Percentiles rank a stretch among this genome's conserved stretches.
Conservation (phyloP, 2,113 vertebrate species). For the Calyptomena viridis region DNA sequence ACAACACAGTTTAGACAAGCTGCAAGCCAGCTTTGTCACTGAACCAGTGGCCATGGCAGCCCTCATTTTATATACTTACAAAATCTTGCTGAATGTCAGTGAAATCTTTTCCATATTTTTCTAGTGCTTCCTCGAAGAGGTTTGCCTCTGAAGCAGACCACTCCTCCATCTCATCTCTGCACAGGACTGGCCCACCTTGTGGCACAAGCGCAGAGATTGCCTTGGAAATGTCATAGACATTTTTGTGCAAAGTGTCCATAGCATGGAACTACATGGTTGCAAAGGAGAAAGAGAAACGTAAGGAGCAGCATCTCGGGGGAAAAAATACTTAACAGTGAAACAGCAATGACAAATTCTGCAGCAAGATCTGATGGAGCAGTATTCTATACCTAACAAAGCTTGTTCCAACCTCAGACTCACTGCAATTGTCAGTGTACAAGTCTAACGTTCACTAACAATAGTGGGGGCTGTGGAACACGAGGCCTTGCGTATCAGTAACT, state of each 20-base stretch:
- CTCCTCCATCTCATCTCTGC: constrained; percentile 98
- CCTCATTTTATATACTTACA: constrained; percentile 76
- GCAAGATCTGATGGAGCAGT: neutral
- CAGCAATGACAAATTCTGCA: neutral
- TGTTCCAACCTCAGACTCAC: neutral
- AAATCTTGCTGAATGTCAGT: constrained; percentile 98
- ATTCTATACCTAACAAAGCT: neutral
- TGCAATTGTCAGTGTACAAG: accelerated
- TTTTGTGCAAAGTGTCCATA: constrained; percentile 96
- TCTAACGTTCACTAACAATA: neutral
- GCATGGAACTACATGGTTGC: constrained; percentile 85
- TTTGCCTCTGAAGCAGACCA: constrained; percentile 98
- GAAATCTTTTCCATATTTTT: constrained; percentile 99
- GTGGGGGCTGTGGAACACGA: neutral
- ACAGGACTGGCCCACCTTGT: constrained; percentile 96
- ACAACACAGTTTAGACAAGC: neutral
- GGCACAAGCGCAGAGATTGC: constrained; percentile 95
- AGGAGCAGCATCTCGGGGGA: neutral
- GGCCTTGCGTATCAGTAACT: neutral
- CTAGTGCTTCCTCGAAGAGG: constrained; percentile 95
- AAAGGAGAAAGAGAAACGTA: neutral
- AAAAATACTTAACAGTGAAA: neutral
- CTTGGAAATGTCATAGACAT: constrained; percentile 92
- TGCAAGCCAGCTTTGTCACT: neutral
- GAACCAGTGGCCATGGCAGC: neutral